Evolutionary conservation across 1,140 invertebrate species (phyloP), one percentile per base, ranked within the genome.

Genomic region (Philopotamus ludificatus): DNA sequence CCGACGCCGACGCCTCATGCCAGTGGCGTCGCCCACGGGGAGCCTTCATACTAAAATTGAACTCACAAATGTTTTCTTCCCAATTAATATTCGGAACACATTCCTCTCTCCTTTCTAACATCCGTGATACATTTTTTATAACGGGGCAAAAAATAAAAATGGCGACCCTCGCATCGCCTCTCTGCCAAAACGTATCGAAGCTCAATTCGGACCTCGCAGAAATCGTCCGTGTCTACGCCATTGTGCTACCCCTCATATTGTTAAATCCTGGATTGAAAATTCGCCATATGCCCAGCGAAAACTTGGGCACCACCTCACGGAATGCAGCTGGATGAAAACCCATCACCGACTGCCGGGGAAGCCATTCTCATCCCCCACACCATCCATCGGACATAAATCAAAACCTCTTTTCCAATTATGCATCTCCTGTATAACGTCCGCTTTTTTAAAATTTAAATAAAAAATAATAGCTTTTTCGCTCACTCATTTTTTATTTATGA

Each of bases 21-120:
- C 61, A 42, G 21, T 22, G 34, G 45, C 60, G 60, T 63, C 51
- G 62, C 34, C 53, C 15, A 44, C 53, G 53, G 41, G 20, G 26
- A 59, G 21, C 63, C 63, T 39, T 51, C 58, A 22, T 47, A 39
- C 57, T 60, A 47, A 60, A 60, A 60, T 26, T 60, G 42, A 60
- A 60, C 63, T 47, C 55, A 53, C 54, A 54, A 41, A 26, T 41
- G 57, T 42, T 60, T 60, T 69, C 63, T 68, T 69, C 53, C 44
- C 63, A 66, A 69, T 69, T 69, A 65, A 69, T 69, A 69, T 69
- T 69, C 67, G 65, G 63, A 44, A 63, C 67, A 66, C 67, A 66
- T 66, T 69, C 67, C 63, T 26, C 18, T 28, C 10, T 58, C 44
- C 39, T 49, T 65, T 50, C 23, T 28, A 2, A 16, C 34, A 28